These are phyloP conservation scores for Sarcophaga variegata DNA, from an alignment of 2,888 invertebrate genomes.

Conservation along the genomic window DNA sequence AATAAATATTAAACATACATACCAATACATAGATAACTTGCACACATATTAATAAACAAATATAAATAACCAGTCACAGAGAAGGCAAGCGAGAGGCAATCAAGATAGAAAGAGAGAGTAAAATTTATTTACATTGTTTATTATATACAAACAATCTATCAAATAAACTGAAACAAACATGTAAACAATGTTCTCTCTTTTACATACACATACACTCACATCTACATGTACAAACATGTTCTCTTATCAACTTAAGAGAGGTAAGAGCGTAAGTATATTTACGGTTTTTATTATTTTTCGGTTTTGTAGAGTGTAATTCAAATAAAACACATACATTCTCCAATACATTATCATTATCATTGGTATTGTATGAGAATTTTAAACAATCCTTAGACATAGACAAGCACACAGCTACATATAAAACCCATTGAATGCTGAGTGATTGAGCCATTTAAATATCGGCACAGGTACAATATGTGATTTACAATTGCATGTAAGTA, in stretches of 20 bases:
- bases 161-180: not conserved
- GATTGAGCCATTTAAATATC: not conserved
- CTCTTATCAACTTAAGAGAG: no score
- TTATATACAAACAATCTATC: not conserved
- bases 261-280: no score
- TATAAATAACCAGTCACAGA: not conserved
- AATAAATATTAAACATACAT: not conserved
- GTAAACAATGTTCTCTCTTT: not conserved
- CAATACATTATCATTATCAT: no score
- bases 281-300: no score
- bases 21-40: not conserved
- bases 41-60: not conserved
- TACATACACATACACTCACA: not conserved
- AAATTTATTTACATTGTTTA: not conserved
- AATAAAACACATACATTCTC: not conserved
- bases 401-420: no score
- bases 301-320: not conserved
- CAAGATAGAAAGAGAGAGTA: not conserved
- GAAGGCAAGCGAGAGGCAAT: not conserved
- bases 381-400: no score
- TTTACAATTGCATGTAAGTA: no score
- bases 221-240: no score
- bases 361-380: no score
- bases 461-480: not conserved
- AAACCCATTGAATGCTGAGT: no score